Evolutionary conservation across 2,113 vertebrate genomes (phyloP).

Genomic region (Poeciliopsis turrubarensis): DNA sequence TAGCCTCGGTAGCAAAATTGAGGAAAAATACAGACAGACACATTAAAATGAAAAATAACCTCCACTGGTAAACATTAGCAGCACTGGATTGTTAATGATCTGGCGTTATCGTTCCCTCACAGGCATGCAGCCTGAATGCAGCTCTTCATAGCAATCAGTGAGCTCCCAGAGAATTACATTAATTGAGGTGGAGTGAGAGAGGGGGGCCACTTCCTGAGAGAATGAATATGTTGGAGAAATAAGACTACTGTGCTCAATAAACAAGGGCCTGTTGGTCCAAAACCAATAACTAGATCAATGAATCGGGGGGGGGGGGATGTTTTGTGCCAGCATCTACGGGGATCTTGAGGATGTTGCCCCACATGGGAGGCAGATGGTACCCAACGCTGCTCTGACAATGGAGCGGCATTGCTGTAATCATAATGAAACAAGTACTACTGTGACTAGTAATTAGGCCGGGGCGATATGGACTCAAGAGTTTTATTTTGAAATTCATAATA

Average conservation of each 20-base stretch:
- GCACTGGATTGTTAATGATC: slow-evolving; percentile 67
- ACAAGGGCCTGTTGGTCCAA: slow-evolving; percentile 42
- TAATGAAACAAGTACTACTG: not conserved
- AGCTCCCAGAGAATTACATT: slow-evolving; percentile 59
- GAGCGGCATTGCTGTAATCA: not conserved
- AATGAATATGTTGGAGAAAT: slow-evolving; percentile 40
- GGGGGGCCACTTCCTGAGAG: slow-evolving; percentile 28
- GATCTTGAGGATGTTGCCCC: slow-evolving; percentile 28
- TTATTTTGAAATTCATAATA: no score
- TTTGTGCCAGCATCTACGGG: slow-evolving; percentile 38
- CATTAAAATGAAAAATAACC: slow-evolving; percentile 61
- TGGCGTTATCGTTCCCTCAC: slow-evolving; percentile 65
- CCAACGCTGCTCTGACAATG: not conserved
- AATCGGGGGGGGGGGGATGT: slow-evolving; percentile 40
- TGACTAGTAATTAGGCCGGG: not conserved
- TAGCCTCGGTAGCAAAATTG: slow-evolving; percentile 19
- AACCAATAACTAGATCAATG: slow-evolving; percentile 56
- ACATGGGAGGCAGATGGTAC: slow-evolving; percentile 11
- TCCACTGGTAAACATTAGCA: slow-evolving; percentile 47
- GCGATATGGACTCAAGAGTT: not conserved
- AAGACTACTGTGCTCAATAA: slow-evolving; percentile 46
- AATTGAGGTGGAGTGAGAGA: slow-evolving; percentile 62
- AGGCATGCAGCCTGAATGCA: slow-evolving; percentile 57
- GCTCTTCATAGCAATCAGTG: slow-evolving; percentile 59
- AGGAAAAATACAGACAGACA: slow-evolving; percentile 20